Conservation (phyloP, 2,888 invertebrate species). For the Drosophila paranaensis region DNA sequence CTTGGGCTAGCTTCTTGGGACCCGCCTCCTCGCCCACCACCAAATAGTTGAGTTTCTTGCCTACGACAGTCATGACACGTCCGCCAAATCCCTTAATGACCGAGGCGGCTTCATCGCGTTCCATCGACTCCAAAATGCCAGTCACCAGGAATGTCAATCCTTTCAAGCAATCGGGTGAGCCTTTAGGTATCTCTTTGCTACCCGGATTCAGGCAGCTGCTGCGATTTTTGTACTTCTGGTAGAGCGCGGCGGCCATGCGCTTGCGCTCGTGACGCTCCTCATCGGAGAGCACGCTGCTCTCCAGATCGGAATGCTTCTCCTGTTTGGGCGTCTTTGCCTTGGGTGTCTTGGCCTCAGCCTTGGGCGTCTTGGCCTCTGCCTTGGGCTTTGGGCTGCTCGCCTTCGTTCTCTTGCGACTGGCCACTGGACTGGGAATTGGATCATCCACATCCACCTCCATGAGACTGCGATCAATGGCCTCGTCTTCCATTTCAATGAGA, state of each 20-base stretch:
- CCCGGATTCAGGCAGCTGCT: slow-evolving; percentile 93
- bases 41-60: slow-evolving; percentile 92
- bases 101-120: slow-evolving; percentile 91
- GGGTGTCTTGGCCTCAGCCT: neutral
- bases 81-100: slow-evolving; percentile 93
- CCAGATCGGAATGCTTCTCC: slow-evolving; percentile 66
- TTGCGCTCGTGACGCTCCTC: slow-evolving; percentile 90
- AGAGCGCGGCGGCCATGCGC: slow-evolving; percentile 88
- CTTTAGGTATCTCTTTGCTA: slow-evolving; percentile 92
- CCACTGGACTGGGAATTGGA: slow-evolving; percentile 31
- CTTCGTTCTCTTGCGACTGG: slow-evolving; percentile 28
- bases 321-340: slow-evolving; percentile 42
- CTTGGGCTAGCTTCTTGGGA: slow-evolving; percentile 92
- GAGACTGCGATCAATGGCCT: slow-evolving; percentile 87
- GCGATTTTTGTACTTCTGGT: slow-evolving; percentile 91
- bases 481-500: slow-evolving; percentile 85
- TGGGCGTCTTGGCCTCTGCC: neutral
- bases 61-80: slow-evolving; percentile 89
- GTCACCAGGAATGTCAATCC: slow-evolving; percentile 91
- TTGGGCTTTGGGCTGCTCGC: slow-evolving; percentile 30
- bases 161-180: slow-evolving; percentile 89
- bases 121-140: slow-evolving; percentile 94
- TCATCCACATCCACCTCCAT: slow-evolving; percentile 77
- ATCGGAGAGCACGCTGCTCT: slow-evolving; percentile 85
- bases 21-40: slow-evolving; percentile 95